Evolutionary conservation across 2,797 vertebrate species (phyloP).

Genomic region (Syngnathus acus): DNA sequence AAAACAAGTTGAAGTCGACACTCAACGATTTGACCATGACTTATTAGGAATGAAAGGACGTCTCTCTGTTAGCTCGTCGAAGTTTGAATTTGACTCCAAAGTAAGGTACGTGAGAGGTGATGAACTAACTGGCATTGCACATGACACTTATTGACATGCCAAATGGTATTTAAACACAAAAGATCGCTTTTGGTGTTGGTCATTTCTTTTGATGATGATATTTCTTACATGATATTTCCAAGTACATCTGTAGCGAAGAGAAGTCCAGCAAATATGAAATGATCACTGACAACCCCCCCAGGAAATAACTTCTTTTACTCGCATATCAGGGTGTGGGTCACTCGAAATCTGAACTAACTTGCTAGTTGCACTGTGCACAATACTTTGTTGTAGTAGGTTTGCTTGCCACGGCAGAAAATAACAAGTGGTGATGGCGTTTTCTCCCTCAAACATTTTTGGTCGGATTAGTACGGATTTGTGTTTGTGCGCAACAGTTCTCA

Average conservation of each 20-base stretch:
- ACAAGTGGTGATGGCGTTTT: not conserved
- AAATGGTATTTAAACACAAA: too few relatives aligned
- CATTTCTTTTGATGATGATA: not conserved
- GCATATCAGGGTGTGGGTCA: not conserved
- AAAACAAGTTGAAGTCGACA: not conserved
- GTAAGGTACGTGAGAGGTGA: too few relatives aligned
- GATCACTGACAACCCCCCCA: too few relatives aligned
- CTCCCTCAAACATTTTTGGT: constrained; percentile 2
- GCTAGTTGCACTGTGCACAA: not conserved
- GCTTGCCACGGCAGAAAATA: not conserved
- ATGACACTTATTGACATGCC: not conserved
- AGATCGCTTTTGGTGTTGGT: not conserved
- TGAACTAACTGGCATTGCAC: not conserved
- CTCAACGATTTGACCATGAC: not conserved
- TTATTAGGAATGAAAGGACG: not conserved
- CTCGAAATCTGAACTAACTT: not conserved
- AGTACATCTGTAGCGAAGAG: not conserved
- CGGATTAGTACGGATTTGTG: constrained; percentile 45
- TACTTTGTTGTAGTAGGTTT: not conserved
- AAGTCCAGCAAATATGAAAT: too few relatives aligned
- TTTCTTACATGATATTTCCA: not conserved
- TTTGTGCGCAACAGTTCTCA: constrained; percentile 15
- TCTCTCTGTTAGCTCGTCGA: not conserved
- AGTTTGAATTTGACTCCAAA: not conserved
- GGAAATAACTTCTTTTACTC: too few relatives aligned